A percentile compares a stretch with the other conserved stretches of the same genome.
phyloP scores from a whole-genome alignment of 1,140 invertebrate genomes.

The Leptopilina clavipes region DNA sequence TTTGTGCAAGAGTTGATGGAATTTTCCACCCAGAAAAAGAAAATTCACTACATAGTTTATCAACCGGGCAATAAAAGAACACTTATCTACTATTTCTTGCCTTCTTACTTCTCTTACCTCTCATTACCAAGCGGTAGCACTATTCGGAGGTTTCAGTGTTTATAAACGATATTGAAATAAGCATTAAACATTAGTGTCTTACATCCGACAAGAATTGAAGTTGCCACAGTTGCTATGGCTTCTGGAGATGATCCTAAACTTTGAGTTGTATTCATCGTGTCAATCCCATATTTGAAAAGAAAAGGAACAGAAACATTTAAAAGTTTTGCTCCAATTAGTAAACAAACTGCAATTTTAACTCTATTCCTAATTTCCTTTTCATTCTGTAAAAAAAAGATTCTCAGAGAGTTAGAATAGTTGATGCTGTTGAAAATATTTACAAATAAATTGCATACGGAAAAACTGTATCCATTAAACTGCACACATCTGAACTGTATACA shows the following conservation, averaged over 20 bases:
- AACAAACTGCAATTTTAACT: conserved; percentile 88
- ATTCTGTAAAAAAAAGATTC: conserved; percentile 76
- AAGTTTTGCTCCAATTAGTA: conserved; percentile 88
- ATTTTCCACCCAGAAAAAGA: no score
- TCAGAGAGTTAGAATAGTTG: neutral
- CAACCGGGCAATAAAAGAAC: no score
- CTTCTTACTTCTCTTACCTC: no score
- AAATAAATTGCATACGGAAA: no score
- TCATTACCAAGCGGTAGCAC: no score
- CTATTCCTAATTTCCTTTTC: conserved; percentile 85
- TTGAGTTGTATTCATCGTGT: conserved; percentile 86
- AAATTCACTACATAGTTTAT: no score
- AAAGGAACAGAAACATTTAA: conserved; percentile 97
- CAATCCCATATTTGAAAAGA: conserved; percentile 95
- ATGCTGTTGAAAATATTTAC: no score
- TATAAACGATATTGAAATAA: conserved; percentile 18
- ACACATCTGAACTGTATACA: no score
- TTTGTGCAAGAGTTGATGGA: no score
- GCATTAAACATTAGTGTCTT: conserved; percentile 72
- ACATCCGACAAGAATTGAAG: conserved; percentile 93
- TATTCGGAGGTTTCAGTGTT: no score
- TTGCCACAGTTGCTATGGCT: conserved; percentile 83
- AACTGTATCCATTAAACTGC: no score
- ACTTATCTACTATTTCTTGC: no score
- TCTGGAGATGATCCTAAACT: conserved; percentile 83